phyloP scores from a whole-genome alignment of 2,797 vertebrate species.

The Acestrorhynchus altus region DNA sequence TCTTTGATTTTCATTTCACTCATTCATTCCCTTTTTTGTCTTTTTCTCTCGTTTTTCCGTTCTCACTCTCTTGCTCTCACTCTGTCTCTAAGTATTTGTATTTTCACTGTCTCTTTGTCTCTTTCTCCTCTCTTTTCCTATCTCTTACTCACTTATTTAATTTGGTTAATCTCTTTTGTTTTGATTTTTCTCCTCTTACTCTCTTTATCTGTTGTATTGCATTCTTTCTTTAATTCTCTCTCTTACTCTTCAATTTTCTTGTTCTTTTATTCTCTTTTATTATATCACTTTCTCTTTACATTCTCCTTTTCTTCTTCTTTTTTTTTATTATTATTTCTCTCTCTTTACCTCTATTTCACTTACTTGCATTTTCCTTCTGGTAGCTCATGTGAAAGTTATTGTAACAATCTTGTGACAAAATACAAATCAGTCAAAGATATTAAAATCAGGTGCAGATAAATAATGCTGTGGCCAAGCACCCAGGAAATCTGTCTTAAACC shows the following conservation, averaged over 20 bases:
- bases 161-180: not conserved
- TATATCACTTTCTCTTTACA: no score
- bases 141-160: not conserved
- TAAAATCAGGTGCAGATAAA: no score
- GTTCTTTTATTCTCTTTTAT: not conserved
- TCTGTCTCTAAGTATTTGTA: not conserved
- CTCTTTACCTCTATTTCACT: not conserved
- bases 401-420: no score
- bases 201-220: not conserved
- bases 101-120: not conserved
- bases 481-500: no score
- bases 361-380: not conserved
- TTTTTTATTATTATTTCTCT: not conserved
- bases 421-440: no score
- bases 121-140: not conserved
- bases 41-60: not conserved
- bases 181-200: not conserved
- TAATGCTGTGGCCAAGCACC: no score
- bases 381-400: no score
- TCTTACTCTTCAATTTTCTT: not conserved
- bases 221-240: not conserved
- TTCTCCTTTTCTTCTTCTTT: not conserved
- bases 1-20: not conserved
- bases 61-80: not conserved
- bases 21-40: not conserved